phyloP scores from a whole-genome alignment of 2,888 invertebrate genomes.

The Mesopsocus fuscifrons region DNA sequence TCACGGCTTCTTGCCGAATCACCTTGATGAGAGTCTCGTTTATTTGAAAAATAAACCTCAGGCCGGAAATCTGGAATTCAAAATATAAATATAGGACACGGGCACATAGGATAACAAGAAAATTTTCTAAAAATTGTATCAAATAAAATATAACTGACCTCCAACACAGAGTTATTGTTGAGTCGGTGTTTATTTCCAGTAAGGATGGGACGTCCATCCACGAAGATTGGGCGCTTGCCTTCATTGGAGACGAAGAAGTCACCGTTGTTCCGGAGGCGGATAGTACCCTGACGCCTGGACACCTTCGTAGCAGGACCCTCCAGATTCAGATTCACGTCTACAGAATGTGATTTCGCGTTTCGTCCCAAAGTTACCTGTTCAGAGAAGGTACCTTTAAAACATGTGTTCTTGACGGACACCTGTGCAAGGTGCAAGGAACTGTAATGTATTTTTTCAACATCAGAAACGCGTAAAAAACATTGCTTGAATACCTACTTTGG shows the following conservation, averaged over 20 bases:
- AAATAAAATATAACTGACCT: constrained; percentile 34
- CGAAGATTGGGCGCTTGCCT: constrained; percentile 84
- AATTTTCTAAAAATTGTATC: background rate
- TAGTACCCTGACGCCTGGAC: constrained; percentile 81
- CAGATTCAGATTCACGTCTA: constrained; percentile 82
- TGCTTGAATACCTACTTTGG: too few relatives aligned
- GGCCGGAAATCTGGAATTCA: constrained; percentile 53
- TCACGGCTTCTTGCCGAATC: constrained; percentile 73
- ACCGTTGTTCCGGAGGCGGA: constrained; percentile 74
- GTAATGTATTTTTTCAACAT: background rate
- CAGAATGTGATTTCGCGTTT: constrained; percentile 66
- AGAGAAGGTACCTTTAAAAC: constrained; percentile 12
- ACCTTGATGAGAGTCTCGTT: constrained; percentile 81
- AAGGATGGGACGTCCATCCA: constrained; percentile 80
- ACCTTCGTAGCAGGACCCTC: constrained; percentile 92
- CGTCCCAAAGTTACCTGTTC: constrained; percentile 86
- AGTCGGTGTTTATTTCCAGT: constrained; percentile 77
- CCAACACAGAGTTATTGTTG: constrained; percentile 85
- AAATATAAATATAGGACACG: constrained; percentile 15
- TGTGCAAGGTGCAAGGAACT: constrained; percentile 3
- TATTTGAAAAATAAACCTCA: constrained; percentile 82
- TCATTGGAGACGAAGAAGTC: constrained; percentile 92
- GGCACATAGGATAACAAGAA: constrained; percentile 6
- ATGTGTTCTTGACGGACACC: background rate
- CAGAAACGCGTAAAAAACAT: constrained; percentile 10